Evolutionary conservation across 2,888 invertebrate species (phyloP), one percentile per base, ranked within the genome.

Genomic region (Malthinus seriepunctatus): DNA sequence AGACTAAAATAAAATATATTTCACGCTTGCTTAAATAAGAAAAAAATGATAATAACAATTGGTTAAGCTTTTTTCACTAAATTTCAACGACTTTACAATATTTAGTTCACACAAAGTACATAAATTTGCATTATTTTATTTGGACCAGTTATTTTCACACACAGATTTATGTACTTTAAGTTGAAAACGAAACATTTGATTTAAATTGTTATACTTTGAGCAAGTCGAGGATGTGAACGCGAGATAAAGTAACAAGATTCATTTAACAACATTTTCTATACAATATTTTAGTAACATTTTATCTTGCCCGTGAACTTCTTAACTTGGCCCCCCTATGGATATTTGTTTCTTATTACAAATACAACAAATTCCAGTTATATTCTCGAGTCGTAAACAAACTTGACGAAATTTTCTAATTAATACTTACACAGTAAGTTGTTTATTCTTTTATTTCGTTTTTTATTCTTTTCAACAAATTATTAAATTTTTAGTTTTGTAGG

Each of bases 231-330:
- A 59, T 59, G 52, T 59, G 45, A 50, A 59, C 50, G 45, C 37
- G 45, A 59, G 59, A 54, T 59, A 59, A 59, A 53, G 50, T 54
- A 49, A 59, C 53, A 54, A 50, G 55, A 60, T 55, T 52, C 49
- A 45, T 48, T 64, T 63, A 61, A 68, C 23, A 23, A 23, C 67
- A 71, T 69, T 70, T 73, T 72, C 68, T 63, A 70, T 23, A 23
- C 23, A 2, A 23, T 72, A 73, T 73, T 76, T 75, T 73, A 74
- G 70, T 75, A 69, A 72, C 73, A 71, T 74, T 74, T 76, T 73
- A 71, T 76, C 76, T 75, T 75, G 75, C 75, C 71, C 69, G 62
- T 68, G 71, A 70, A 74, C 75, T 75, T 73, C 75, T 73, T 73
- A 64, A 63, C 65, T 65, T 65, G 63, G 67, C 67, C 68, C 73